Conservation (phyloP, 2,888 invertebrate species). For the Trichacis sp. region DNA sequence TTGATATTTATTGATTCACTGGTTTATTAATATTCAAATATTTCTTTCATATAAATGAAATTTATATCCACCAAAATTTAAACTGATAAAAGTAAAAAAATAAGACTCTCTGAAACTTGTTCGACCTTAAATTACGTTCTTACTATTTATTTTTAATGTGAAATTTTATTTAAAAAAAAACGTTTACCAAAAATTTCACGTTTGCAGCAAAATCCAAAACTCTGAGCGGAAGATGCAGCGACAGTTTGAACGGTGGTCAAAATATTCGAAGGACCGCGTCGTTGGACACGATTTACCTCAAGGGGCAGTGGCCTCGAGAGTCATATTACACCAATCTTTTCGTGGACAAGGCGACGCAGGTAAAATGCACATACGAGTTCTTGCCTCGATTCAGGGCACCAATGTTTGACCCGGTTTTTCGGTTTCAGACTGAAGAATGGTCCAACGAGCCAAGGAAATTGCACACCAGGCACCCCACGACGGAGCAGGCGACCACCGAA, state of each 20-base stretch:
- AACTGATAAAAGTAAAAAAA: no score
- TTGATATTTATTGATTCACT: no score
- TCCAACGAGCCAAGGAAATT: constrained; percentile 71
- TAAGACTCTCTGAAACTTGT: no score
- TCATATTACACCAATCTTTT: constrained; percentile 76
- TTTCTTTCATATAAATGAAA: no score
- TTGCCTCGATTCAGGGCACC: background rate
- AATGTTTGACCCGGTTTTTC: constrained; percentile 11
- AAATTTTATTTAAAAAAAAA: no score
- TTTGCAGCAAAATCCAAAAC: constrained; percentile 72
- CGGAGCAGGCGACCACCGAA: constrained; percentile 67
- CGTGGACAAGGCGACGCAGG: constrained; percentile 86
- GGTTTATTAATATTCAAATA: background rate
- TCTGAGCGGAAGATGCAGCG: constrained; percentile 71
- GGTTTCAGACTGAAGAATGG: constrained; percentile 77
- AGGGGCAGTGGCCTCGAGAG: constrained; percentile 83
- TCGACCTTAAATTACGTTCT: no score
- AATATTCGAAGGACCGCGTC: constrained; percentile 83
- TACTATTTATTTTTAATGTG: no score
- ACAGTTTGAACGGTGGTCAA: constrained; percentile 73
- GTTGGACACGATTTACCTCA: constrained; percentile 82
- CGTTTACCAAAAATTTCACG: no score
- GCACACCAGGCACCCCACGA: constrained; percentile 66
- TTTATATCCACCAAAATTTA: no score
- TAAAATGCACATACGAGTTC: constrained; percentile 58